Evolutionary conservation across 2,888 invertebrate genomes (phyloP).

Genomic region (Pachymerium ferrugineum): DNA sequence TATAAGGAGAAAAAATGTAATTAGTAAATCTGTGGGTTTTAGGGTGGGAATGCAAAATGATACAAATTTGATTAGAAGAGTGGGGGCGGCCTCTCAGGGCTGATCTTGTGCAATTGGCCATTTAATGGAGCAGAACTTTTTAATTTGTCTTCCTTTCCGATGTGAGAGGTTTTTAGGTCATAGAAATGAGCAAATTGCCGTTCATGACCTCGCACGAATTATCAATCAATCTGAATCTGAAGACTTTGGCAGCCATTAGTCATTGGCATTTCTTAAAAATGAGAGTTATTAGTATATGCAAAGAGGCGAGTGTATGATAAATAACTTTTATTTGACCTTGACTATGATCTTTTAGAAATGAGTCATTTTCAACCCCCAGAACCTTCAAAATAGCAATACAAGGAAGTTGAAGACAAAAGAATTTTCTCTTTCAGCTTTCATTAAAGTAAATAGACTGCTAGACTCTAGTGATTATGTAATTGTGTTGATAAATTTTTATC

Average conservation of each 20-base stretch:
- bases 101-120: conserved; percentile 24
- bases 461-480: not conserved
- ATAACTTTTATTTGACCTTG: conserved; percentile 16
- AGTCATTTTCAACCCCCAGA: not conserved
- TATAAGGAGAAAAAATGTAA: not conserved
- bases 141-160: conserved; percentile 15
- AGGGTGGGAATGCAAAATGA: not conserved
- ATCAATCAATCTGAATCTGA: not conserved
- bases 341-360: conserved; percentile 2
- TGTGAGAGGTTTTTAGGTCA: conserved; percentile 27
- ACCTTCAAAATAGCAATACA: conserved; percentile 14
- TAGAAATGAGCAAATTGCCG: conserved; percentile 18
- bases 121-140: conserved; percentile 24
- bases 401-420: not conserved
- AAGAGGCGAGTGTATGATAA: no score
- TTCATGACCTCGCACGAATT: conserved; percentile 14
- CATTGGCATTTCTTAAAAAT: no score
- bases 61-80: not conserved
- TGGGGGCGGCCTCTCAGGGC: conserved; percentile 4
- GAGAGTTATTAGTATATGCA: no score
- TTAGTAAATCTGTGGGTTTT: conserved; percentile 18
- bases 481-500: no score
- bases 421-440: not conserved
- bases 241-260: not conserved
- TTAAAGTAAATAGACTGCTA: not conserved